phyloP scores from a whole-genome alignment of 1,140 invertebrate genomes.

The Drosophila baimaii region DNA sequence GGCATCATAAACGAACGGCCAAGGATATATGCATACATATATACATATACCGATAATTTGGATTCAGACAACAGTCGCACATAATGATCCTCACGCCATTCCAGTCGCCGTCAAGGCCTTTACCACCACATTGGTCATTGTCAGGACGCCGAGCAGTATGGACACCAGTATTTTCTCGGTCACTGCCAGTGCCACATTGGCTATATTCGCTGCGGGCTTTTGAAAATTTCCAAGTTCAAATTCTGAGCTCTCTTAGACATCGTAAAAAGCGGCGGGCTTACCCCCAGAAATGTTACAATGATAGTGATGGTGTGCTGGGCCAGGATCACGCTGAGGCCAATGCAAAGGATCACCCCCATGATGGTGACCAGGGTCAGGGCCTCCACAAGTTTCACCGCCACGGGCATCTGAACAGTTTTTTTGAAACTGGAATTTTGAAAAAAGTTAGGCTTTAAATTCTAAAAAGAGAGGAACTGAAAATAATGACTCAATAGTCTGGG shows the following conservation, averaged over 20 bases:
- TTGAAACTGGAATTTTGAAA: conserved; percentile 7
- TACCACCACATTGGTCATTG: conserved; percentile 50
- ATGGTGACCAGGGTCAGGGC: conserved; percentile 58
- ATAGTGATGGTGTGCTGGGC: conserved; percentile 46
- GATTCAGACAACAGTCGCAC: conserved; percentile 15
- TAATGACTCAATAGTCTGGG: background rate
- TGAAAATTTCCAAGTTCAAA: background rate
- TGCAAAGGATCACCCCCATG: conserved; percentile 58
- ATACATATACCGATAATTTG: conserved; percentile 4
- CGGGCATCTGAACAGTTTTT: conserved; percentile 44
- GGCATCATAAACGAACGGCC: conserved; percentile 17
- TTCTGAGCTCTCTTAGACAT: background rate
- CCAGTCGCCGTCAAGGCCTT: conserved; percentile 42
- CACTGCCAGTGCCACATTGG: conserved; percentile 28
- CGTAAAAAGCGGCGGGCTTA: background rate
- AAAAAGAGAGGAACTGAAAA: background rate
- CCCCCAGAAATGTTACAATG: conserved; percentile 49
- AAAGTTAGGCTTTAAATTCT: background rate
- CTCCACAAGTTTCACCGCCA: conserved; percentile 63
- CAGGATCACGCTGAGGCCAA: conserved; percentile 59
- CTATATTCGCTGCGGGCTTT: conserved; percentile 64
- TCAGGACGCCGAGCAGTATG: conserved; percentile 17
- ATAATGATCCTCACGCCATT: conserved; percentile 33
- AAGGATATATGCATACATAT: conserved; percentile 8
- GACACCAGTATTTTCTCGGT: conserved; percentile 61